Conservation (phyloP, 2,797 vertebrate genomes). For the Chromobotia macracanthus region DNA sequence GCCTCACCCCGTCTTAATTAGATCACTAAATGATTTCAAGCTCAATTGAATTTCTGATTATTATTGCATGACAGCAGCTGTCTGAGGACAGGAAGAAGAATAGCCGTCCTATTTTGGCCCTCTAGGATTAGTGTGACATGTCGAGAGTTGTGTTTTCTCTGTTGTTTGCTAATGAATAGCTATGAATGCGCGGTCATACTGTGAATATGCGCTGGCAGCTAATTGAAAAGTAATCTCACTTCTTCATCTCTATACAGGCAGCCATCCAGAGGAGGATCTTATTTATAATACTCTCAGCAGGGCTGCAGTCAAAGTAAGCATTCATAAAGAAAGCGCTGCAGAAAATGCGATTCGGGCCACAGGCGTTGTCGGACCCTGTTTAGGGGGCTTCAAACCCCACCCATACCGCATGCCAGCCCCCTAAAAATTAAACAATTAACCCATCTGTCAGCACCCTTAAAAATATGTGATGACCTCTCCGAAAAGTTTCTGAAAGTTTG, state of each 20-base stretch:
- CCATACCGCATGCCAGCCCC: too few species aligned
- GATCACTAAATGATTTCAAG: constrained; percentile 65
- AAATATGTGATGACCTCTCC: too few species aligned
- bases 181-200: constrained; percentile 54
- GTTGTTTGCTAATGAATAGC: constrained; percentile 59
- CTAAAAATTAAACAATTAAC: too few species aligned
- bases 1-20: constrained; percentile 46
- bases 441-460: too few species aligned
- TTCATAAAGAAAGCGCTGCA: too few species aligned
- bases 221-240: constrained; percentile 62
- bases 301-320: constrained; percentile 41
- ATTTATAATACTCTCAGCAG: constrained; percentile 14
- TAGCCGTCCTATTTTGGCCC: constrained; percentile 49
- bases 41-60: constrained; percentile 63
- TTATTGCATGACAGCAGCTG: constrained; percentile 58
- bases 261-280: constrained; percentile 32
- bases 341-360: too few species aligned
- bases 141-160: constrained; percentile 26
- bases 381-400: too few species aligned
- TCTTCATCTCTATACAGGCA: constrained; percentile 46
- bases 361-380: too few species aligned
- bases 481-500: not conserved
- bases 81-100: constrained; percentile 41
- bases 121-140: constrained; percentile 55
- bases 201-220: constrained; percentile 50